Conservation (phyloP, 2,797 vertebrate species). For the Carcharodon carcharias region DNA sequence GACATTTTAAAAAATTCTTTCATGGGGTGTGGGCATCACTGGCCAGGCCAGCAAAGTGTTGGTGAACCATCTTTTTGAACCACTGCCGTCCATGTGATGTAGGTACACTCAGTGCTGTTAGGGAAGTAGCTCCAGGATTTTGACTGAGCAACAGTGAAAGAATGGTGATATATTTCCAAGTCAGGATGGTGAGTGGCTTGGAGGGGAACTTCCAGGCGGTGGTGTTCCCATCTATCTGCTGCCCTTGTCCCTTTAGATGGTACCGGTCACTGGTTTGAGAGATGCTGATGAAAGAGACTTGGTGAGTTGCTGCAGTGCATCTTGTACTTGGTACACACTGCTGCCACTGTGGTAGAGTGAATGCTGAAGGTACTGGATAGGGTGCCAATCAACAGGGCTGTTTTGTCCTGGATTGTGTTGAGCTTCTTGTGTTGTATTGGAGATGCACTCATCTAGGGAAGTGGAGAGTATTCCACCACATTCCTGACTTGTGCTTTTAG, state of each 20-base stretch:
- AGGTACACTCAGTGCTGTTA: neutral
- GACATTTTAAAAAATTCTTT: neutral
- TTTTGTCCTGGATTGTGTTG: neutral
- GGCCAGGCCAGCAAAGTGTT: neutral
- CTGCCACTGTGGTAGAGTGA: neutral
- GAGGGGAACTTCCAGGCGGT: too few relatives aligned
- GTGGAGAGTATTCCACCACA: neutral
- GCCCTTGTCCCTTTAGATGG: neutral
- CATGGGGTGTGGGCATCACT: too few relatives aligned
- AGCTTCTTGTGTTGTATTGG: neutral
- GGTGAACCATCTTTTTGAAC: neutral
- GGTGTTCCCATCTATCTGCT: too few relatives aligned
- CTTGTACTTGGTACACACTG: neutral
- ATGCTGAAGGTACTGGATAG: neutral
- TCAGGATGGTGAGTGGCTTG: neutral
- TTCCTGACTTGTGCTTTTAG: neutral
- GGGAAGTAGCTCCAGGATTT: neutral
- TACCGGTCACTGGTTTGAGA: neutral
- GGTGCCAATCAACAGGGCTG: neutral
- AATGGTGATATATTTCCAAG: neutral
- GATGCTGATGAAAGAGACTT: neutral
- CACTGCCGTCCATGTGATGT: neutral
- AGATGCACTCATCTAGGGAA: neutral
- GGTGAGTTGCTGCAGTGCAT: neutral
- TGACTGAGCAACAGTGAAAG: neutral